A percentile compares a stretch with the other conserved stretches of the same genome.
Conservation (phyloP, 2,113 vertebrate species). For the Peromyscus californicus region DNA sequence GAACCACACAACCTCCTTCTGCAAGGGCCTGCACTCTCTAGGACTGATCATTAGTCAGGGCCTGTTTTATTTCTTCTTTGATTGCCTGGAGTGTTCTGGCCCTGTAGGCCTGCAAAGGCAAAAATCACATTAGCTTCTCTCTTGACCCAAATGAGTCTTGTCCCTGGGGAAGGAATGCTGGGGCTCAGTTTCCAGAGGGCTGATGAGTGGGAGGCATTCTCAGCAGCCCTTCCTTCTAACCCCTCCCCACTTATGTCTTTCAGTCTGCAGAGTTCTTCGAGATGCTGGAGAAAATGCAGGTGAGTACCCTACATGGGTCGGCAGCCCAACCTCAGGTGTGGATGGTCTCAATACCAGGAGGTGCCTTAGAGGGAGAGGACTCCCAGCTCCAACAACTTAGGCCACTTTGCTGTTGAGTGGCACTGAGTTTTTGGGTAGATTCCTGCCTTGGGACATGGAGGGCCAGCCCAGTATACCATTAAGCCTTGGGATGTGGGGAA, state of each 20-base stretch:
- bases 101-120: conserved; percentile 35
- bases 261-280: conserved; percentile 97
- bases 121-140: conserved; percentile 69
- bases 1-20: background rate
- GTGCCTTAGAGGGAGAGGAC: background rate
- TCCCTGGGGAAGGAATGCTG: conserved; percentile 56
- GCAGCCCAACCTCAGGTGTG: accelerated
- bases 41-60: background rate
- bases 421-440: background rate
- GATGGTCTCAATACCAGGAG: background rate
- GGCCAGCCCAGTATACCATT: background rate
- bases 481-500: background rate
- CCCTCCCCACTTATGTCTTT: conserved; percentile 77
- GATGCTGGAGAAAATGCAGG: conserved; percentile 97
- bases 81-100: conserved; percentile 21
- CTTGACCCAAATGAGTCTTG: conserved; percentile 65
- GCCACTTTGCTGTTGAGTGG: background rate
- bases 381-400: background rate
- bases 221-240: background rate
- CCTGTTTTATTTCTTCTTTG: background rate
- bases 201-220: background rate
- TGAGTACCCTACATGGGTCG: conserved; percentile 79
- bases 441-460: background rate
- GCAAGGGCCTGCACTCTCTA: background rate
- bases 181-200: background rate